Conservation (phyloP, 2,888 invertebrate genomes). For the Conchocele bisecta region DNA sequence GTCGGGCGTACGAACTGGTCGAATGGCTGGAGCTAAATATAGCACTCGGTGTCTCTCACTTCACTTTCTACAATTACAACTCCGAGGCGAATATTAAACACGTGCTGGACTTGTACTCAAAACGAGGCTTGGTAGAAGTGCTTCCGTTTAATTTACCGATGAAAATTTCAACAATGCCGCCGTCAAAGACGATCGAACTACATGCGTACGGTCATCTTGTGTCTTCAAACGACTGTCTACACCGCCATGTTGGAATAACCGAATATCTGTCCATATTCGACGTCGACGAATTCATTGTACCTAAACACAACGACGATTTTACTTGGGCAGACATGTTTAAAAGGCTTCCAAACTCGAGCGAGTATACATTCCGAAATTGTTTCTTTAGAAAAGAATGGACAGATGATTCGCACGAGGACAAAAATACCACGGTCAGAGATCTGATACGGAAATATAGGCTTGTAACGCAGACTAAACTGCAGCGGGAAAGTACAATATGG, state of each 20-base stretch:
- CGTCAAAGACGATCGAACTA: conserved; percentile 73
- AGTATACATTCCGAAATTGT: conserved; percentile 59
- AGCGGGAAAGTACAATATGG: conserved; percentile 58
- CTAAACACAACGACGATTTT: conserved; percentile 46
- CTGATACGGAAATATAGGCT: conserved; percentile 58
- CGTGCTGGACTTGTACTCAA: conserved; percentile 68
- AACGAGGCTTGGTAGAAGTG: conserved; percentile 66
- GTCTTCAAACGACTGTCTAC: conserved; percentile 80
- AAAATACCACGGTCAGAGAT: conserved; percentile 41
- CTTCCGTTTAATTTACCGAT: conserved; percentile 77
- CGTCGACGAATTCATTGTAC: conserved; percentile 81
- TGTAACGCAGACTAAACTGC: conserved; percentile 62
- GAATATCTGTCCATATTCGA: conserved; percentile 77
- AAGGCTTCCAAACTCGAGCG: neutral
- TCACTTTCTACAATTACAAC: conserved; percentile 78
- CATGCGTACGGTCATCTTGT: conserved; percentile 80
- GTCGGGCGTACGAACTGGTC: conserved; percentile 72
- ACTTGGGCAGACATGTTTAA: conserved; percentile 66
- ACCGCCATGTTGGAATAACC: conserved; percentile 67
- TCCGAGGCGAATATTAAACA: conserved; percentile 65
- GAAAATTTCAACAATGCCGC: conserved; percentile 61
- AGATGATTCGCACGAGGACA: too few species aligned
- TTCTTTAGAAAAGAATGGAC: conserved; percentile 76
- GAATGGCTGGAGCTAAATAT: conserved; percentile 80
- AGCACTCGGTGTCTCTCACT: conserved; percentile 76